Evolutionary conservation across 1,140 invertebrate species (phyloP), one percentile per base, ranked within the genome.

Genomic region (Neotoxoptera formosana): DNA sequence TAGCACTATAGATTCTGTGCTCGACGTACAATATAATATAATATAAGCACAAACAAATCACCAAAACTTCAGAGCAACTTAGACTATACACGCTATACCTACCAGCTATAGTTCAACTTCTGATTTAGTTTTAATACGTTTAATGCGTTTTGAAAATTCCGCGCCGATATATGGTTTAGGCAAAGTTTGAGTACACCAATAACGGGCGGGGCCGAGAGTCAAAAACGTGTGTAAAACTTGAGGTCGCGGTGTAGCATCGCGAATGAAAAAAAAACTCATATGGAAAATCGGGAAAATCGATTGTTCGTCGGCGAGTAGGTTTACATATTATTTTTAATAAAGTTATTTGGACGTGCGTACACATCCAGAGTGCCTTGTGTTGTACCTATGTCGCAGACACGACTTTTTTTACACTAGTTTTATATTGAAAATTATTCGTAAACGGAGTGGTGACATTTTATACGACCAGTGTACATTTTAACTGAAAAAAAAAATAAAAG

Each of bases 401-500:
- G 17, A 20, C 14, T n/a, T 76, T n/a, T 53, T 76, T 76, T 3
- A 17, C 60, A n/a, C 60, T 76, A 17, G n/a, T 76, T 76, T 17
- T n/a, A 76, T 76, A 76, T 76, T n/a, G n/a, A 76, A 76, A 76
- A 76, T 76, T 76, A 76, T 76, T 76, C n/a, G 30, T 76, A 23
- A n/a, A 76, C n/a, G 1, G 30, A 17, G n/a, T 76, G n/a, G 11
- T 76, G 60, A 76, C 60, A 76, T 76, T 76, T n/a, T n/a, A 20
- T 6, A 76, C 14, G n/a, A 76, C n/a, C 60, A n/a, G n/a, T 76
- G 30, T 76, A n/a, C n/a, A 76, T n/a, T 76, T 76, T n/a, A 17
- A 76, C 30, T 34, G 0, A 0, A 17, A 76, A 6, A 76, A 56
- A n/a, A 67, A 41, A 41, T 41, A n/a, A 8, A 67, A 67, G n/a